Evolutionary conservation across 2,797 vertebrate species (phyloP).

Genomic region (Phaenicophaeus curvirostris): DNA sequence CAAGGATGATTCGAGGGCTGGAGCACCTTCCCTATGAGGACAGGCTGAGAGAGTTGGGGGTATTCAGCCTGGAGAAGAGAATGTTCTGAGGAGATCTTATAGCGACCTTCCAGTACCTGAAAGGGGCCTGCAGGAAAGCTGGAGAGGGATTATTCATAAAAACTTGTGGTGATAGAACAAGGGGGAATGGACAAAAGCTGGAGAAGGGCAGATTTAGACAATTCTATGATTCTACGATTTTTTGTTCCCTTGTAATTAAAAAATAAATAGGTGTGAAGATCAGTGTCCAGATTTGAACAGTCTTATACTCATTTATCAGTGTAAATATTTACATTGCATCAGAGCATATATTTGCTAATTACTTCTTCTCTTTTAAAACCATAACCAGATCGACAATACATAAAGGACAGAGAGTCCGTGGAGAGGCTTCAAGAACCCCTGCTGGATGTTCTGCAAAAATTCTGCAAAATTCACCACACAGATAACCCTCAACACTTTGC

Average conservation of each 20-base stretch:
- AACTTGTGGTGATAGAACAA: too few species aligned
- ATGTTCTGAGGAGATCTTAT: too few species aligned
- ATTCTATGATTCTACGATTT: neutral
- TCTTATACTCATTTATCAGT: neutral
- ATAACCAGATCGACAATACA: constrained; percentile 88
- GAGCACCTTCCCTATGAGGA: too few species aligned
- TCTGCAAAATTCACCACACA: constrained; percentile 88
- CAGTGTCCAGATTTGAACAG: neutral
- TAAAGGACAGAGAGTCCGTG: constrained; percentile 90
- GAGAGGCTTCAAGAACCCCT: constrained; percentile 93
- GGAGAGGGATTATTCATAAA: too few species aligned
- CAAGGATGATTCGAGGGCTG: too few species aligned
- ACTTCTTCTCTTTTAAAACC: constrained; percentile 25
- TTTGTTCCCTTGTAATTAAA: neutral
- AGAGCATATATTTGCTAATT: neutral
- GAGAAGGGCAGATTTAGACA: too few species aligned
- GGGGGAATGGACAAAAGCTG: too few species aligned
- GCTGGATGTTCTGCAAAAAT: constrained; percentile 89
- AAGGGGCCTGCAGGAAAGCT: too few species aligned
- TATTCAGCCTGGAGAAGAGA: too few species aligned
- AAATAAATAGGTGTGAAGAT: neutral
- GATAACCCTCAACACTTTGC: constrained; percentile 96
- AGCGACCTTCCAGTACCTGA: too few species aligned
- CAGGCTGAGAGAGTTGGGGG: too few species aligned
- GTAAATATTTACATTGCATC: neutral